Evolutionary conservation across 1,140 invertebrate genomes (phyloP).

Genomic region (Colletes gigas): DNA sequence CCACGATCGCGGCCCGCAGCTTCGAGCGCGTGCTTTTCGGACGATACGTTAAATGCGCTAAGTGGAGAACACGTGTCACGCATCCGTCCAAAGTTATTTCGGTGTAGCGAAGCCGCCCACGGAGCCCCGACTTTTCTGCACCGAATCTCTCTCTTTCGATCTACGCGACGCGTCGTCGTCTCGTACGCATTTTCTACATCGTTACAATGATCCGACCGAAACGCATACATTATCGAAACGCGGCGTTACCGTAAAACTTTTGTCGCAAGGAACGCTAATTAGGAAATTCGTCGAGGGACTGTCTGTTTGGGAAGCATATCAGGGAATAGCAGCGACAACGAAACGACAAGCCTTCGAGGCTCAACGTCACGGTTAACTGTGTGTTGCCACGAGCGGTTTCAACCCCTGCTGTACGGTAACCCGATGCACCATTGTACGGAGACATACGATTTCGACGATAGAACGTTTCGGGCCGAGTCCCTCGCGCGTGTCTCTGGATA

Average conservation of each 20-base stretch:
- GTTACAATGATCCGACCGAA: too few species aligned
- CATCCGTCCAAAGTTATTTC: conserved; percentile 45
- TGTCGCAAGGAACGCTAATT: background rate
- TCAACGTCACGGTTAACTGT: conserved; percentile 40
- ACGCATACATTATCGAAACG: too few species aligned
- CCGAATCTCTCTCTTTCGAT: background rate
- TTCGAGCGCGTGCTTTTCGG: background rate
- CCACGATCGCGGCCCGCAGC: background rate
- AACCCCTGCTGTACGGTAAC: conserved; percentile 25
- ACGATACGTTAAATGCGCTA: conserved; percentile 26
- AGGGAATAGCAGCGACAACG: conserved; percentile 26
- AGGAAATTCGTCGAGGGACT: conserved; percentile 38
- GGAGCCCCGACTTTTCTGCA: background rate
- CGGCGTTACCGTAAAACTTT: background rate
- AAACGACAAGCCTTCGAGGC: conserved; percentile 45
- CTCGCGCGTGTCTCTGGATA: conserved; percentile 19
- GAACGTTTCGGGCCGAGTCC: conserved; percentile 2
- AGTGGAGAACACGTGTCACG: conserved; percentile 43
- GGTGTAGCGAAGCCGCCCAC: conserved; percentile 20
- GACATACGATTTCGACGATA: conserved; percentile 37
- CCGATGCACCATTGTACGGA: conserved; percentile 15
- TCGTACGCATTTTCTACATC: too few species aligned
- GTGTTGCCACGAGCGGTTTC: background rate
- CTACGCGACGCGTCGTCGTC: too few species aligned
- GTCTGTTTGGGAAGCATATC: conserved; percentile 53